Conservation (phyloP, 2,797 vertebrate genomes). For the Onychomys arenicola region DNA sequence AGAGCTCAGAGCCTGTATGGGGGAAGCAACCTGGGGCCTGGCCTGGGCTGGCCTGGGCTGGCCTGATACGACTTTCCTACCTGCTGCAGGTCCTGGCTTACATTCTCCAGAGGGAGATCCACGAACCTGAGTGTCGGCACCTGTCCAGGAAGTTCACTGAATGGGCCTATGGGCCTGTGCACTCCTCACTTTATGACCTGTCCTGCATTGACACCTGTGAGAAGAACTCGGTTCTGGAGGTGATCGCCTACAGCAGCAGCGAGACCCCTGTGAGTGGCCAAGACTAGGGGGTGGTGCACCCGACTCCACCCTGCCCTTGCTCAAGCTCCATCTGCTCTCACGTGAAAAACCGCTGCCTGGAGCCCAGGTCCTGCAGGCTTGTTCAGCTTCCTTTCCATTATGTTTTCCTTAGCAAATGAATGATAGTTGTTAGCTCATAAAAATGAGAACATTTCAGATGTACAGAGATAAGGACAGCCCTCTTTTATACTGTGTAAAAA, state of each 20-base stretch:
- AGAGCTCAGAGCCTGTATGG: neutral
- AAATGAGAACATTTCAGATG: neutral
- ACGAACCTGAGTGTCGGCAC: conserved; percentile 91
- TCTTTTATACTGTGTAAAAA: neutral
- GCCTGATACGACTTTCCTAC: conserved; percentile 39
- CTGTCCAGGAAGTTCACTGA: conserved; percentile 98
- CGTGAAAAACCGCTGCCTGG: neutral
- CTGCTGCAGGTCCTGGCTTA: conserved; percentile 93
- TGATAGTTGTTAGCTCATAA: neutral
- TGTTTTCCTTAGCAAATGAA: neutral
- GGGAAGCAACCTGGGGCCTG: neutral
- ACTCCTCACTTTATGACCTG: conserved; percentile 95
- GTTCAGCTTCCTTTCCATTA: neutral
- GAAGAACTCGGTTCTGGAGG: conserved; percentile 94
- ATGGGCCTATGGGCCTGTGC: conserved; percentile 97
- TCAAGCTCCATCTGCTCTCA: neutral
- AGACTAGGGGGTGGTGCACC: neutral
- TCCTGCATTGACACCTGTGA: conserved; percentile 93
- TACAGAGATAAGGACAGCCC: neutral
- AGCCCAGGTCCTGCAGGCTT: neutral
- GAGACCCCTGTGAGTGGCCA: conserved; percentile 92
- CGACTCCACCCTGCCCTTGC: neutral
- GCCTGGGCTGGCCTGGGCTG: neutral
- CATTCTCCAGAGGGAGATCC: conserved; percentile 95
- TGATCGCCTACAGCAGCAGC: conserved; percentile 93